These are phyloP conservation scores for Trichopria drosophilae DNA, from an alignment of 2,888 invertebrate genomes.

Conservation along the genomic window DNA sequence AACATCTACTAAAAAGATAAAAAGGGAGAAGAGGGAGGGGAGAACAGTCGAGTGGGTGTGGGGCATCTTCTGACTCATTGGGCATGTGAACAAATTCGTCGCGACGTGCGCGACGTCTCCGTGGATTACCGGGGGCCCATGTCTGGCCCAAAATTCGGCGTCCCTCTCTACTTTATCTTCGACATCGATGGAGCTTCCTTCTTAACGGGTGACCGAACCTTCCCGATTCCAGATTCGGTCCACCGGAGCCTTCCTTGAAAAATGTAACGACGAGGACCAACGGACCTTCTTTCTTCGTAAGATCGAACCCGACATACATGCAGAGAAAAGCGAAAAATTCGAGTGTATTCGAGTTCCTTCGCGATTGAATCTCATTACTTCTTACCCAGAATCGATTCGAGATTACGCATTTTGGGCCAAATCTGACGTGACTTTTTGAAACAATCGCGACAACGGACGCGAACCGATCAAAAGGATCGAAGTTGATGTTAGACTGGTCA, in stretches of 20 bases:
- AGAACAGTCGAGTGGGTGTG: conserved; percentile 37
- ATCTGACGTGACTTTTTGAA: too few species aligned
- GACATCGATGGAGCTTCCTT: conserved; percentile 56
- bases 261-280: too few species aligned
- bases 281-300: too few species aligned
- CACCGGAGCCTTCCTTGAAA: conserved; percentile 1
- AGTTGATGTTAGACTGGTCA: too few species aligned
- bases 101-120: conserved; percentile 49
- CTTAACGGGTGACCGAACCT: conserved; percentile 56
- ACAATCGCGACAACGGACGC: too few species aligned
- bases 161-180: conserved; percentile 49
- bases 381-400: too few species aligned
- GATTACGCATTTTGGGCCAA: too few species aligned
- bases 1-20: conserved; percentile 30
- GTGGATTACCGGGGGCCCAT: conserved; percentile 38
- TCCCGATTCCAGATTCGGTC: conserved; percentile 23
- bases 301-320: conserved; percentile 29
- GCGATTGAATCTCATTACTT: too few species aligned
- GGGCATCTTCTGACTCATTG: conserved; percentile 56
- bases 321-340: too few species aligned
- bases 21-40: conserved; percentile 30
- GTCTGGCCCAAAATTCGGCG: conserved; percentile 42
- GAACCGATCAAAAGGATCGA: too few species aligned
- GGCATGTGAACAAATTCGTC: conserved; percentile 54
- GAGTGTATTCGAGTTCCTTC: too few species aligned